Evolutionary conservation across 2,113 vertebrate species (phyloP).

Genomic region (Urocolius indicus): DNA sequence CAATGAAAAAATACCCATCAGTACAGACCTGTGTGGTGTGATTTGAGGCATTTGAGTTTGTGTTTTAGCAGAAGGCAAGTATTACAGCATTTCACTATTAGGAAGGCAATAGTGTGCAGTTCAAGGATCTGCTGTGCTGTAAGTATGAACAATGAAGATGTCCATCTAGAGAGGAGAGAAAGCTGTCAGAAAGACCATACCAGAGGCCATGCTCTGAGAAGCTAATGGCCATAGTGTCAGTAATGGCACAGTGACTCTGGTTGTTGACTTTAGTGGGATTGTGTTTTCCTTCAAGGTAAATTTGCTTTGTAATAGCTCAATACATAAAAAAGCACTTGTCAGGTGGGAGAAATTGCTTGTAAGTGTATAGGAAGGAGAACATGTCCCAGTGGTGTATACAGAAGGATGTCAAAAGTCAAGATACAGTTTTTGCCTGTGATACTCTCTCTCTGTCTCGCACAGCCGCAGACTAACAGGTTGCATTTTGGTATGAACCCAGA

Average conservation of each 20-base stretch:
- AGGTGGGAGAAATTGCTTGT: not conserved
- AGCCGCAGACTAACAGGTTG: accelerated
- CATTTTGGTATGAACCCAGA: not conserved
- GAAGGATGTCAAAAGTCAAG: not conserved
- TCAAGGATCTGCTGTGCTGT: not conserved
- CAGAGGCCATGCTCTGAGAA: not conserved
- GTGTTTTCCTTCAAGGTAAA: not conserved
- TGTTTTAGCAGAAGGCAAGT: not conserved
- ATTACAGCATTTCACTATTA: not conserved
- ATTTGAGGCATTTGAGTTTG: not conserved
- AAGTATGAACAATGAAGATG: not conserved
- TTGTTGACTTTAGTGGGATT: not conserved
- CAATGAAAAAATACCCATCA: not conserved
- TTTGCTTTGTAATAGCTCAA: not conserved
- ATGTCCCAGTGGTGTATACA: accelerated
- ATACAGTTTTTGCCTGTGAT: not conserved
- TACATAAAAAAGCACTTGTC: not conserved
- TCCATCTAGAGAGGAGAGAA: not conserved
- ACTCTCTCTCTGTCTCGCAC: accelerated
- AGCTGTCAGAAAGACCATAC: no score
- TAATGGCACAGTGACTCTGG: not conserved
- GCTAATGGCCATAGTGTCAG: not conserved
- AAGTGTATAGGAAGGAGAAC: accelerated
- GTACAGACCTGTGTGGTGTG: not conserved
- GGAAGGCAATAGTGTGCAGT: not conserved